Percentiles rank a stretch among this genome's conserved stretches.
These are phyloP conservation scores for Drosophila heteroneura DNA, from an alignment of 2,888 invertebrate species.

Conservation along the genomic window DNA sequence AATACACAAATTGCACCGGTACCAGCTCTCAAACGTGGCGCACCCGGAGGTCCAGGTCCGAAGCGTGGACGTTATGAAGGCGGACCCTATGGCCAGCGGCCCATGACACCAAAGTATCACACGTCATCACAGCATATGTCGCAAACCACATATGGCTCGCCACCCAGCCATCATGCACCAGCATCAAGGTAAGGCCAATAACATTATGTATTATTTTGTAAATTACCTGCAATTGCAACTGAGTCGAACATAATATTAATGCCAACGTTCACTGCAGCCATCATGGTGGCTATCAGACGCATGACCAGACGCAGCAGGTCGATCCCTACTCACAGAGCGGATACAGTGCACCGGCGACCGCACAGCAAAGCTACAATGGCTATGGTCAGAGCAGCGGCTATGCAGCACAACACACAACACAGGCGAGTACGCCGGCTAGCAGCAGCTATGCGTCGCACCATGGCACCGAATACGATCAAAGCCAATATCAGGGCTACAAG, in stretches of 20 bases:
- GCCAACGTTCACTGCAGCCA: slow-evolving; percentile 73
- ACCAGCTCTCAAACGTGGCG: slow-evolving; percentile 85
- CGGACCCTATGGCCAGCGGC: slow-evolving; percentile 83
- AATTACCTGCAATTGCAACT: not conserved
- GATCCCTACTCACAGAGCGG: slow-evolving; percentile 85
- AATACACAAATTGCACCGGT: slow-evolving; percentile 85
- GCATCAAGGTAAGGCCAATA: slow-evolving; percentile 73
- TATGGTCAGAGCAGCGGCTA: slow-evolving; percentile 84
- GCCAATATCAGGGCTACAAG: slow-evolving; percentile 85
- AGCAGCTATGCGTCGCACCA: slow-evolving; percentile 81
- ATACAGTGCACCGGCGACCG: slow-evolving; percentile 78
- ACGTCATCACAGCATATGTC: slow-evolving; percentile 79
- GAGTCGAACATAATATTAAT: slow-evolving; percentile 39
- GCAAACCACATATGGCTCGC: slow-evolving; percentile 77
- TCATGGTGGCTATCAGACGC: slow-evolving; percentile 83
- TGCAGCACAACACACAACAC: slow-evolving; percentile 70
- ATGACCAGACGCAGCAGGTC: slow-evolving; percentile 84
- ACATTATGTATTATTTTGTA: not conserved
- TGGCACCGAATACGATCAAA: slow-evolving; percentile 84
- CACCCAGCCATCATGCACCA: slow-evolving; percentile 75
- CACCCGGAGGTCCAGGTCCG: slow-evolving; percentile 84
- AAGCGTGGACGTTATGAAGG: slow-evolving; percentile 85
- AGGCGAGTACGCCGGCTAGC: slow-evolving; percentile 74
- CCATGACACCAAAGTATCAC: slow-evolving; percentile 84
- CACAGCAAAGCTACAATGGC: slow-evolving; percentile 84